phyloP scores from a whole-genome alignment of 2,888 invertebrate genomes.

The Phania funesta region DNA sequence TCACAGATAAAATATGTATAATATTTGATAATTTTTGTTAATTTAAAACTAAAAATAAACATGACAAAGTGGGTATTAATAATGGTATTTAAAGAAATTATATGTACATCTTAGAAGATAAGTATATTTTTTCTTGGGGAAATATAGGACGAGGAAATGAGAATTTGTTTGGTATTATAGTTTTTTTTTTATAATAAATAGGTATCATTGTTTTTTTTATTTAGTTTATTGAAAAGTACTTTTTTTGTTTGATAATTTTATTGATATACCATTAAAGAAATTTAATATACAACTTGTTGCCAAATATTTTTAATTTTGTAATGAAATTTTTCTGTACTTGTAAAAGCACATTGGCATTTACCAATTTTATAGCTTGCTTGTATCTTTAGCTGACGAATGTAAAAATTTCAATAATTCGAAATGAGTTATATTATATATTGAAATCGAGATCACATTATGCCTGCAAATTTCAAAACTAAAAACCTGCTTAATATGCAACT shows the following conservation, averaged over 20 bases:
- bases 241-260: background rate
- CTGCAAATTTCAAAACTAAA: no score
- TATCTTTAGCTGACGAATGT: no score
- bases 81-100: background rate
- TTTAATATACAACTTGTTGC: background rate
- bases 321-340: background rate
- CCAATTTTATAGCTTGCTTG: no score
- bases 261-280: background rate
- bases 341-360: no score
- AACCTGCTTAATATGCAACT: no score
- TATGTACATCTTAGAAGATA: slow-evolving; percentile 5
- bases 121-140: background rate
- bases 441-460: no score
- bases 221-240: slow-evolving; percentile 40
- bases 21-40: slow-evolving; percentile 68
- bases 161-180: background rate
- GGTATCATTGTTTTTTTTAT: background rate
- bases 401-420: no score
- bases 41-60: slow-evolving; percentile 52
- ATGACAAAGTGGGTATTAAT: background rate
- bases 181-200: background rate
- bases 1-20: slow-evolving; percentile 70
- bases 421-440: no score
- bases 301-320: background rate
- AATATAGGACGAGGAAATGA: background rate